phyloP scores from a whole-genome alignment of 2,888 invertebrate genomes.

The Agrotis clavis region DNA sequence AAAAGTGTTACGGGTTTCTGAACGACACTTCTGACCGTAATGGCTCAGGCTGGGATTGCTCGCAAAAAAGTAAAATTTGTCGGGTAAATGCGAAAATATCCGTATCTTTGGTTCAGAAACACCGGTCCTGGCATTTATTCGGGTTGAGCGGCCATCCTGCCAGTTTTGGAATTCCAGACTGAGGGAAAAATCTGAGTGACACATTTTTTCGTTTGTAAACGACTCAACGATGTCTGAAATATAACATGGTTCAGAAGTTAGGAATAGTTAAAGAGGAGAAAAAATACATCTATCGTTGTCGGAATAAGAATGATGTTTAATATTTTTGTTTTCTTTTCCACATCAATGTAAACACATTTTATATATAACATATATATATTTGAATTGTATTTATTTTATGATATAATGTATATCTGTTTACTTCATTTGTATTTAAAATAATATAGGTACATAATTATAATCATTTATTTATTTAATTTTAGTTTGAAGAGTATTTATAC shows the following conservation, averaged over 20 bases:
- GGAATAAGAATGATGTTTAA: too few relatives aligned
- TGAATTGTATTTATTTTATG: too few relatives aligned
- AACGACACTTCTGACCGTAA: constrained; percentile 22
- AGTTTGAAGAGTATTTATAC: too few relatives aligned
- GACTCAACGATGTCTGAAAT: not conserved
- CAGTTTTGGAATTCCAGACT: constrained; percentile 11
- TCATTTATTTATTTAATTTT: too few relatives aligned
- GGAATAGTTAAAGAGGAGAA: not conserved
- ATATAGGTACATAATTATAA: too few relatives aligned
- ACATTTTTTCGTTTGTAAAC: constrained; percentile 11
- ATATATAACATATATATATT: too few relatives aligned
- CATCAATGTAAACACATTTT: too few relatives aligned
- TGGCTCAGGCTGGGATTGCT: constrained; percentile 7
- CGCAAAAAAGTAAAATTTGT: constrained; percentile 37
- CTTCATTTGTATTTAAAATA: too few relatives aligned
- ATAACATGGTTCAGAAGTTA: not conserved
- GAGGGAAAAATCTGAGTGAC: constrained; percentile 6
- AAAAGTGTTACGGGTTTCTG: constrained; percentile 21
- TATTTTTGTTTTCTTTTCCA: too few relatives aligned
- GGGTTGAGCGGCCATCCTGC: constrained; percentile 5
- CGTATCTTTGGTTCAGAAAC: constrained; percentile 8
- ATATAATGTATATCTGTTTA: too few relatives aligned
- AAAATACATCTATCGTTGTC: not conserved
- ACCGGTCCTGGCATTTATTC: not conserved
- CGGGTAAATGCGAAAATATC: constrained; percentile 41